Percentiles rank a stretch among this genome's conserved stretches.
These are phyloP conservation scores for Burhinus bistriatus DNA, from an alignment of 2,113 vertebrate genomes.

Conservation along the genomic window DNA sequence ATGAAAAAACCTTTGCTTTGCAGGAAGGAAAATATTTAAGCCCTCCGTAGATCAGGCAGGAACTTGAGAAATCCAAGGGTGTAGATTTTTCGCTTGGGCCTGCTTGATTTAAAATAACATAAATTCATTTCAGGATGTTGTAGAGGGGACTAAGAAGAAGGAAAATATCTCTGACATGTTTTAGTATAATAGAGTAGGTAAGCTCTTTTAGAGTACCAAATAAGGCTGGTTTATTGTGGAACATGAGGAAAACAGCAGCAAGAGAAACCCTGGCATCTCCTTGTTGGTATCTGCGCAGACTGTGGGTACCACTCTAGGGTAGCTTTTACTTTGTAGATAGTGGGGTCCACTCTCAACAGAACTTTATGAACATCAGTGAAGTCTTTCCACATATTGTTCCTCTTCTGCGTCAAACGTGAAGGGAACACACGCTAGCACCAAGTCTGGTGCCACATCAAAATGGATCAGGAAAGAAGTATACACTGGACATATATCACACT, in stretches of 20 bases:
- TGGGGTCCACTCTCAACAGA: background rate
- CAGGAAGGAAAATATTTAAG: background rate
- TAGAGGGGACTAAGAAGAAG: background rate
- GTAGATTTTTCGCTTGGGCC: background rate
- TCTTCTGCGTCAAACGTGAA: background rate
- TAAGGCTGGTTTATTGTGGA: background rate
- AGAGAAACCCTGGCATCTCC: background rate
- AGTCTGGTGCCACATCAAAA: background rate
- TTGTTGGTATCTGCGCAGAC: background rate
- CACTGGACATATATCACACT: background rate
- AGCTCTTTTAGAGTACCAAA: background rate
- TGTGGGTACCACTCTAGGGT: accelerated
- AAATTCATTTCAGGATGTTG: background rate
- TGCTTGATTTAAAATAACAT: background rate
- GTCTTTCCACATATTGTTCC: background rate
- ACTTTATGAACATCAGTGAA: background rate
- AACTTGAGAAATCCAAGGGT: background rate
- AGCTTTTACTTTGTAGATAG: background rate
- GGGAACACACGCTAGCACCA: accelerated
- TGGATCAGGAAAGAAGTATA: background rate
- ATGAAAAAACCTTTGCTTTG: background rate
- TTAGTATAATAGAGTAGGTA: background rate
- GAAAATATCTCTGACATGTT: background rate
- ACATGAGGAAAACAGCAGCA: background rate
- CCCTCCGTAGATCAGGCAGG: background rate